Conservation (phyloP, 2,797 vertebrate genomes). For the Chiloscyllium punctatum region DNA sequence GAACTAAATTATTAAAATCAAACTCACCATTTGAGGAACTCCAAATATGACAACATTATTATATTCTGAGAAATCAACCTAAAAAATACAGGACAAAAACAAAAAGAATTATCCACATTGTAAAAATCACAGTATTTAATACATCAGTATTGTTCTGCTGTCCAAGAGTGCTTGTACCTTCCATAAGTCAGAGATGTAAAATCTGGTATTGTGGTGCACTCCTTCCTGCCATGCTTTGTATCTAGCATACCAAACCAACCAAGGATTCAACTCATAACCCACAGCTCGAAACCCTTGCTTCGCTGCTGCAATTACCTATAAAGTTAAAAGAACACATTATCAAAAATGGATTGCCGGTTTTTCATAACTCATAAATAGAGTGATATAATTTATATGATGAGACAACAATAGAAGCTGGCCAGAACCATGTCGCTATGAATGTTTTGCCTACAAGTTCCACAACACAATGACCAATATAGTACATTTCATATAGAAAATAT, state of each 20-base stretch:
- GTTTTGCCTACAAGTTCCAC: not conserved
- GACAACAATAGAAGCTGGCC: not conserved
- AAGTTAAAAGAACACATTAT: conserved; percentile 9
- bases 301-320: conserved; percentile 88
- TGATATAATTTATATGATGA: not conserved
- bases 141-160: not conserved
- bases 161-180: conserved; percentile 63
- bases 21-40: conserved; percentile 93
- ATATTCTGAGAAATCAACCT: conserved; percentile 84
- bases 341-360: not conserved
- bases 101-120: conserved; percentile 32
- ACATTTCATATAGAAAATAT: not conserved
- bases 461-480: not conserved
- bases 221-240: conserved; percentile 81
- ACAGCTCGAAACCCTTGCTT: conserved; percentile 77
- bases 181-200: conserved; percentile 88
- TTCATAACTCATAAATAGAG: not conserved
- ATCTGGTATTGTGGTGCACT: conserved; percentile 68
- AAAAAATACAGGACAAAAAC: conserved; percentile 41
- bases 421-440: not conserved
- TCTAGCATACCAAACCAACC: conserved; percentile 90
- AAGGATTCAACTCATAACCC: conserved; percentile 90
- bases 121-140: not conserved
- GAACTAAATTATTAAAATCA: not conserved
- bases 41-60: conserved; percentile 88